These are phyloP conservation scores for Potorous gilbertii DNA, from an alignment of 2,797 vertebrate genomes.

Conservation along the genomic window DNA sequence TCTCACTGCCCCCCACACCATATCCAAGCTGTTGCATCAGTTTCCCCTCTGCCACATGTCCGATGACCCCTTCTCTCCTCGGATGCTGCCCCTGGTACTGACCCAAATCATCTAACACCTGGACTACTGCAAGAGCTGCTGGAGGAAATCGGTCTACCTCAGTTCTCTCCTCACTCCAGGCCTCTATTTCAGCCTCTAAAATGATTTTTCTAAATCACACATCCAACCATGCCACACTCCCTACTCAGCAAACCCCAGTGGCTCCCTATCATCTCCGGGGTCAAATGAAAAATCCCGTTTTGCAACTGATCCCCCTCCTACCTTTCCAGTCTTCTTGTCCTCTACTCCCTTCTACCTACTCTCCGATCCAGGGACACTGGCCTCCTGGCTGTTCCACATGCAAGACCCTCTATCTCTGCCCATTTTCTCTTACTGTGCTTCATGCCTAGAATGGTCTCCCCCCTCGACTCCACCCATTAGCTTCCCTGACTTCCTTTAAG, in stretches of 20 bases:
- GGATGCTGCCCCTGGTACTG: too few relatives aligned
- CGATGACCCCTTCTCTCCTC: neutral
- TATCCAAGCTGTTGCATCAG: neutral
- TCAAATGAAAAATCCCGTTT: neutral
- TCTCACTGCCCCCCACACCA: neutral
- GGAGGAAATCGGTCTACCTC: neutral
- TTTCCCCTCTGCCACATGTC: neutral
- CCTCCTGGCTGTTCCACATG: neutral
- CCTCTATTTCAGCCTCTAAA: neutral
- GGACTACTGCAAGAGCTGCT: neutral
- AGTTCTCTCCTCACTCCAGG: neutral
- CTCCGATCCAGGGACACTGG: neutral
- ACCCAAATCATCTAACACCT: neutral
- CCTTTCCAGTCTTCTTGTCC: neutral
- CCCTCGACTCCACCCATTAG: neutral
- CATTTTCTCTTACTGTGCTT: neutral
- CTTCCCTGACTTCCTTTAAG: neutral
- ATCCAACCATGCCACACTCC: neutral
- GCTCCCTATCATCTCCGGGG: neutral
- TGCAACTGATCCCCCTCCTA: neutral
- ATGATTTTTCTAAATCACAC: neutral
- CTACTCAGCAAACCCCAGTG: neutral
- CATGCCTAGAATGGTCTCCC: neutral
- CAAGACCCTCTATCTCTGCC: neutral
- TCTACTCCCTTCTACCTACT: neutral